Evolutionary conservation across 2,797 vertebrate species (phyloP), one percentile per base, ranked within the genome.

Genomic region (Scleropages formosus): DNA sequence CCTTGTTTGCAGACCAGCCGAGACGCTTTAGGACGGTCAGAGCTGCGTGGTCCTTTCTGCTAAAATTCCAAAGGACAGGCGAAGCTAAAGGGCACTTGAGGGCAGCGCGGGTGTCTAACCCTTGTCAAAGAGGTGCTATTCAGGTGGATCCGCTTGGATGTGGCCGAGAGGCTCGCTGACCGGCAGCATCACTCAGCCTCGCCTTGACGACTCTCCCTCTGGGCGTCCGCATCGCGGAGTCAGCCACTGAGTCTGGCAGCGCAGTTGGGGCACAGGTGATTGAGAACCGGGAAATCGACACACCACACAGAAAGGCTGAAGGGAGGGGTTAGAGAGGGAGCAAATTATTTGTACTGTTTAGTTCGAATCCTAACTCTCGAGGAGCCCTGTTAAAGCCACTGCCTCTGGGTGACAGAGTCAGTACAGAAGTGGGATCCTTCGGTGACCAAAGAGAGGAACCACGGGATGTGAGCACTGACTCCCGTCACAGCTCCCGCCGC

Each of bases 291-390:
- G 66, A 47, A 26, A 26, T 24, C 39, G 61, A 56, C 53, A 56
- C 12, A 56, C 10, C 18, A 44, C 16, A n/a, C 6, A 44, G 53
- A 31, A 20, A 63, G 56, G 24, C 31, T 26, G 26, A 56, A 61
- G 44, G 22, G 53, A 72, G 68, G 16, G 27, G 67, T 77, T 31
- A 73, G 15, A 73, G 71, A 63, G 78, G 80, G 63, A 56, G 75
- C 72, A 80, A 83, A 83, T 79, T 75, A 79, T 78, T 79, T 79
- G 77, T 78, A 79, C 81, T 79, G 75, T 66, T 72, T 62, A 74
- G 66, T 72, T 67, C 78, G 76, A 51, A 67, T 80, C 73, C 67
- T 46, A 69, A 24, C 12, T 56, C 49, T 64, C 44, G 10, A 68
- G n/a, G 59, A 73, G 62, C 7, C 13, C 9, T 77, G 16, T 46